Conservation (phyloP, 2,797 vertebrate genomes). For the Huso huso region DNA sequence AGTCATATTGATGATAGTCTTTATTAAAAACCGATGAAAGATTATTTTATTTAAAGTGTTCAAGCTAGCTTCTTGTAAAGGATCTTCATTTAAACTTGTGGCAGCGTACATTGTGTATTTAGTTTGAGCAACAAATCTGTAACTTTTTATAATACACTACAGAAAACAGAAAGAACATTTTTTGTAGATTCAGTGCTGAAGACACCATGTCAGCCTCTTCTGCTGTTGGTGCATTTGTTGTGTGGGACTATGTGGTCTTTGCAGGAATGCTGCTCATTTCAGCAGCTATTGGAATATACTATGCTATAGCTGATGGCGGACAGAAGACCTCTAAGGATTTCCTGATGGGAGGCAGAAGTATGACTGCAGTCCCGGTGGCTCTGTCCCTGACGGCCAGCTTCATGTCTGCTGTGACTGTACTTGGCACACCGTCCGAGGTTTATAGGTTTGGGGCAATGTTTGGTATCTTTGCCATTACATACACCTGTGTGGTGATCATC, state of each 20-base stretch:
- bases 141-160: no score
- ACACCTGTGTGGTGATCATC: conserved; percentile 58
- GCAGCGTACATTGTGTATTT: no score
- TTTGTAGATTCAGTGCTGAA: neutral
- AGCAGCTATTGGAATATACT: conserved; percentile 75
- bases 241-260: conserved; percentile 85
- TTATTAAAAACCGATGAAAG: no score
- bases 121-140: no score
- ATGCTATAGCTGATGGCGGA: conserved; percentile 60
- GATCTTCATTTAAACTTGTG: no score
- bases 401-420: conserved; percentile 88
- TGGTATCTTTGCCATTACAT: conserved; percentile 61
- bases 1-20: no score
- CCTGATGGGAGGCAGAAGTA: conserved; percentile 71
- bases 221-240: conserved; percentile 44
- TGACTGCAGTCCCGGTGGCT: conserved; percentile 76
- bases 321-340: conserved; percentile 68
- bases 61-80: no score
- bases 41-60: no score
- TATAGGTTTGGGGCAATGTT: conserved; percentile 74
- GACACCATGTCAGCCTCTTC: conserved; percentile 34
- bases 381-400: conserved; percentile 88
- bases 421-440: conserved; percentile 82
- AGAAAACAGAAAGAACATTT: no score
- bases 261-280: conserved; percentile 74